Percentiles rank a stretch among this genome's conserved stretches.
Evolutionary conservation across 2,797 vertebrate species (phyloP).

Genomic region (Bradypodion ventrale): DNA sequence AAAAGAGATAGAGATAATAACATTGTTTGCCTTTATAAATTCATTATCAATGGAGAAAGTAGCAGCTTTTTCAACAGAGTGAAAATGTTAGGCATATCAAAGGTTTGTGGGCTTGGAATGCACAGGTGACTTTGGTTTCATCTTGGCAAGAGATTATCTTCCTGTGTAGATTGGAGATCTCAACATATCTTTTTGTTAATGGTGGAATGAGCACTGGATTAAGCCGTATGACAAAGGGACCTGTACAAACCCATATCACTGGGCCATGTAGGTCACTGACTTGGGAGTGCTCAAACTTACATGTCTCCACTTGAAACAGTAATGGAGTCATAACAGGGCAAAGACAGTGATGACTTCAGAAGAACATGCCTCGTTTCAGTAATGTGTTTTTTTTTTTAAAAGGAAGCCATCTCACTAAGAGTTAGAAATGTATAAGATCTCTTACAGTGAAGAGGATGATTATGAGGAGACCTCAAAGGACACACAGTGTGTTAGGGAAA

Average conservation of each 20-base stretch:
- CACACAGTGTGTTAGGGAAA: background rate
- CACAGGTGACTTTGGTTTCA: constrained; percentile 59
- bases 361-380: background rate
- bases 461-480: background rate
- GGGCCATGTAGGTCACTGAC: background rate
- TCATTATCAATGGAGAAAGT: constrained; percentile 79
- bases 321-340: background rate
- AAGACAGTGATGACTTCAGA: background rate
- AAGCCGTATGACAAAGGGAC: background rate
- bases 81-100: constrained; percentile 76
- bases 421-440: background rate
- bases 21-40: constrained; percentile 78
- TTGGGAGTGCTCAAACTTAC: background rate
- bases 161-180: constrained; percentile 9
- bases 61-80: constrained; percentile 74
- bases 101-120: constrained; percentile 71
- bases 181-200: background rate
- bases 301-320: background rate
- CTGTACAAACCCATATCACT: background rate
- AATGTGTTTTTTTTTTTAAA: background rate
- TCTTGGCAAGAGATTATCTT: constrained; percentile 41
- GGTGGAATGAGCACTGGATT: constrained; percentile 26
- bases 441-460: background rate
- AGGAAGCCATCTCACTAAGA: background rate
- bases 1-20: constrained; percentile 82